Evolutionary conservation across 2,888 invertebrate genomes (phyloP).

Genomic region (Ariolimax columbianus): DNA sequence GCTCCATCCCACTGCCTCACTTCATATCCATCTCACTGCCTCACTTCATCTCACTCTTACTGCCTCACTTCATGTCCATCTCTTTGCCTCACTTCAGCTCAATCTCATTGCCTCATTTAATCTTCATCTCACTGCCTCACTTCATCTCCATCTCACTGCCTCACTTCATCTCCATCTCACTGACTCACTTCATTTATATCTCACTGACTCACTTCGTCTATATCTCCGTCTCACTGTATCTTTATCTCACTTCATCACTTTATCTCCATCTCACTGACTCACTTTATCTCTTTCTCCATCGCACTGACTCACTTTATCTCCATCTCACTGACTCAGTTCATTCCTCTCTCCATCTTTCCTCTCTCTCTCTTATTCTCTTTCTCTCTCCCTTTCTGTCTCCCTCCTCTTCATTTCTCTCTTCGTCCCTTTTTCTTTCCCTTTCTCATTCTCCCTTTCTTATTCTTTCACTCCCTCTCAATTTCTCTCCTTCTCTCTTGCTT

Average conservation of each 20-base stretch:
- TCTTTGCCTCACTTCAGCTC: not conserved
- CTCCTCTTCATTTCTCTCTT: not conserved
- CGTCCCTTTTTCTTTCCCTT: no score
- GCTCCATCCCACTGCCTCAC: not conserved
- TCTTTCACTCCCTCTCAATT: no score
- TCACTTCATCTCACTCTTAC: not conserved
- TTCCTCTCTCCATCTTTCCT: no score
- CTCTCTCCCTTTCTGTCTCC: not conserved
- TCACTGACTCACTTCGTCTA: not conserved
- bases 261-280: not conserved
- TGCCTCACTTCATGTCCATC: no score
- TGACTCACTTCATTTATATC: not conserved
- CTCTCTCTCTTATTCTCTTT: not conserved
- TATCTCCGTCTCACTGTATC: not conserved
- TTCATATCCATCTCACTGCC: not conserved
- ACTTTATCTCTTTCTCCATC: constrained; percentile 7
- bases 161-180: not conserved
- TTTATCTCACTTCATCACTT: not conserved
- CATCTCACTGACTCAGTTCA: no score
- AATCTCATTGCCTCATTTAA: not conserved
- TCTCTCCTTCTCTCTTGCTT: no score
- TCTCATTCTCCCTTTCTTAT: no score
- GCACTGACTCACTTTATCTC: no score
- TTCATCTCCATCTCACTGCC: not conserved
- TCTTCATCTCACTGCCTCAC: not conserved